Conservation (phyloP, 2,888 invertebrate species). For the Chydorus sphaericus region DNA sequence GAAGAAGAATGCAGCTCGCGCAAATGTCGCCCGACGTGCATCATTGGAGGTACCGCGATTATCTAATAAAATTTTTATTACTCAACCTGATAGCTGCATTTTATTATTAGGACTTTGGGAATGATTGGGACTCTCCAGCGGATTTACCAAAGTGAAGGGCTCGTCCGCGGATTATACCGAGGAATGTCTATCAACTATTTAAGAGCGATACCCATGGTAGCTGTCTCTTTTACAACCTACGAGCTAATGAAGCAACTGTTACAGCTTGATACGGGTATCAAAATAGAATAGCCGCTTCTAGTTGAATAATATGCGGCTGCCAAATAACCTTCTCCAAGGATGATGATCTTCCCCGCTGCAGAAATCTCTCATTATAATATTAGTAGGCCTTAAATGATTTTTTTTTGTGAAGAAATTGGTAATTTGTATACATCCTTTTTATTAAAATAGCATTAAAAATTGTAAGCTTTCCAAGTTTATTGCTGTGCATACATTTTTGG, state of each 20-base stretch:
- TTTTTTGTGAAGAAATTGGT: too few species aligned
- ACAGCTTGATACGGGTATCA: constrained; percentile 60
- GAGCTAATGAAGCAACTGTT: constrained; percentile 69
- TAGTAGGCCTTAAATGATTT: too few species aligned
- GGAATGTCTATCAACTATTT: constrained; percentile 87
- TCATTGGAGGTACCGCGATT: constrained; percentile 57
- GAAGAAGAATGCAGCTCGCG: constrained; percentile 80
- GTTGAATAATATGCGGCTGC: too few species aligned
- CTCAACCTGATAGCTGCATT: background rate
- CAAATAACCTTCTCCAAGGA: too few species aligned
- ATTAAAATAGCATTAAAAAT: too few species aligned
- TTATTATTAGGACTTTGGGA: constrained; percentile 38
- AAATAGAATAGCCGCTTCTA: too few species aligned
- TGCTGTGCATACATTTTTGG: too few species aligned
- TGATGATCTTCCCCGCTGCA: too few species aligned
- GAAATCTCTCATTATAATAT: too few species aligned
- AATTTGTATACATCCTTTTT: too few species aligned
- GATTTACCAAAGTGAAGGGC: constrained; percentile 67
- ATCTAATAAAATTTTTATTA: too few species aligned
- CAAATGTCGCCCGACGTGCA: constrained; percentile 65
- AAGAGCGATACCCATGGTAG: constrained; percentile 84
- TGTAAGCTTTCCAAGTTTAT: too few species aligned
- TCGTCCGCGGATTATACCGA: constrained; percentile 63
- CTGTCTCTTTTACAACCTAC: constrained; percentile 76
- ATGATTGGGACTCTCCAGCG: constrained; percentile 54